Evolutionary conservation across 2,113 vertebrate species (phyloP), one percentile per base, ranked within the genome.

Genomic region (Eclectus roratus): DNA sequence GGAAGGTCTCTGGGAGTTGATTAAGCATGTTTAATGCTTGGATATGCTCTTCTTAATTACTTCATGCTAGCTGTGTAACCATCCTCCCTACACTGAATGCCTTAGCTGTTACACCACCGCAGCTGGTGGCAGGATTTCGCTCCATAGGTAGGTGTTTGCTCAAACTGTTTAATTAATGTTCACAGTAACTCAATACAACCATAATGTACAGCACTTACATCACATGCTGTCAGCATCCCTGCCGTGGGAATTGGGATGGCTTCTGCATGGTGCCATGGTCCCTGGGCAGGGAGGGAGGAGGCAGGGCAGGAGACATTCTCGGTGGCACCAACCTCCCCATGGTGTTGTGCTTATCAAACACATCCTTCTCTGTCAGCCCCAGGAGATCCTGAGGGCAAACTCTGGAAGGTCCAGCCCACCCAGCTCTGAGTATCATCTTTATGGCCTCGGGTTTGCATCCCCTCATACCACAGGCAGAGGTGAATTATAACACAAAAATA

Each of bases 261-360:
- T 60, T 47, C 44, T 1, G 1, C 1, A 1, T 1, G 1, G 65
- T 72, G 60, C 41, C 0, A 1, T 0, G 0, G 41, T 63, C 43
- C 17, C 24, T 20, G 27, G 31, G 24, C 56, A 37, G 39, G n/a
- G 64, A 50, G 7, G 50, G 18, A 76, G 37, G n/a, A 64, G 20
- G 41, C 19, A 61, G 50, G 21, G 9, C 31, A 13, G n/a, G 39
- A 64, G 27, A 13, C 17, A 61, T 19, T 16, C 49, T 21, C 0
- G 3, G 23, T 7, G 18, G 27, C 56, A 53, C 16, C 2, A 7
- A 19, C 52, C 24, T 80, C 43, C 77, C 12, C 4, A 0, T 0
- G 0, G 21, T 17, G 24, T 8, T 6, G 20, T 47, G 41, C 73
- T 33, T 86, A 66, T 69, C 33, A 63, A 66, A 43, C 25, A n/a